These are phyloP conservation scores for Turdus rufiventris DNA, from an alignment of 2,113 vertebrate species.

Conservation along the genomic window DNA sequence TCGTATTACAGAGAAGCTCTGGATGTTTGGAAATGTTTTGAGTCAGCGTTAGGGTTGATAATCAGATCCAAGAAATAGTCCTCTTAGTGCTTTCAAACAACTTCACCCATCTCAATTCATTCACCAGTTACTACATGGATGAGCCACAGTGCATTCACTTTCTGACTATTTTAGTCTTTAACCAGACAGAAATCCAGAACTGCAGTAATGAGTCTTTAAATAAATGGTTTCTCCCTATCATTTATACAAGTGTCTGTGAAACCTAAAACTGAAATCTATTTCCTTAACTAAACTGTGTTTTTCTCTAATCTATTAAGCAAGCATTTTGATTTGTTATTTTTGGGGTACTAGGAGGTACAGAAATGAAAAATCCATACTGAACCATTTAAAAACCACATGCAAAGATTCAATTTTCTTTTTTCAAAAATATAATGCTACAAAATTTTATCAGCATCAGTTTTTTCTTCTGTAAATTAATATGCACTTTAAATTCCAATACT, in stretches of 20 bases:
- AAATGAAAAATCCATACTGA: background rate
- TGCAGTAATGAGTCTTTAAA: background rate
- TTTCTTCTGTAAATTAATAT: background rate
- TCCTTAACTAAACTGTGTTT: background rate
- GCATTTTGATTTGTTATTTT: background rate
- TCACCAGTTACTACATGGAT: background rate
- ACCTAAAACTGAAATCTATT: background rate
- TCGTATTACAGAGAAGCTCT: background rate
- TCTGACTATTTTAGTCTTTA: background rate
- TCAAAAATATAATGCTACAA: background rate
- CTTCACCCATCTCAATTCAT: conserved; percentile 17
- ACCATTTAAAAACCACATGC: background rate
- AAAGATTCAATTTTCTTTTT: background rate
- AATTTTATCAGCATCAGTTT: background rate
- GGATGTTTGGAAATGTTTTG: background rate
- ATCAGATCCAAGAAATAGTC: background rate
- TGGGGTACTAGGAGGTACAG: background rate
- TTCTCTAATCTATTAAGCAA: background rate
- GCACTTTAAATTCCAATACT: background rate
- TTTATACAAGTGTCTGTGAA: background rate
- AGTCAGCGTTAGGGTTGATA: background rate
- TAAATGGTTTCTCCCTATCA: background rate
- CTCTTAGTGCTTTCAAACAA: background rate
- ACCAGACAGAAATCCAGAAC: background rate
- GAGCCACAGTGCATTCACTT: background rate